A percentile compares a stretch with the other conserved stretches of the same genome.
phyloP scores from a whole-genome alignment of 2,797 vertebrate genomes.

The Sphaeramia orbicularis region DNA sequence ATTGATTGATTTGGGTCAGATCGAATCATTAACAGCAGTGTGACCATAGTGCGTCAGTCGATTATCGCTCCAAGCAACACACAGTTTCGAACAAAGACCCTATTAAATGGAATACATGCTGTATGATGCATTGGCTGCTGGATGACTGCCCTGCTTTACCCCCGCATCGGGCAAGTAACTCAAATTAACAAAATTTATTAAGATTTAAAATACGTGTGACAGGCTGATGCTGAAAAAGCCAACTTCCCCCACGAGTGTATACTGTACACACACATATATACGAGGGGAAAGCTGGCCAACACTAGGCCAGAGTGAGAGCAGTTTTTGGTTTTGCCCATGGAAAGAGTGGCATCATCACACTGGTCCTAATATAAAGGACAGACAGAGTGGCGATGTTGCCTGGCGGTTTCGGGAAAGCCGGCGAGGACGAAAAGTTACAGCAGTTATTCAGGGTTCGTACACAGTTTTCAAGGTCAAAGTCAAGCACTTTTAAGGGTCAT shows the following conservation, averaged over 20 bases:
- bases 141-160: constrained; percentile 18
- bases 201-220: constrained; percentile 28
- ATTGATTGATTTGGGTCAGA: constrained; percentile 19
- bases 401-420: constrained; percentile 24
- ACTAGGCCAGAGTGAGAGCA: constrained; percentile 31
- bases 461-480: too few relatives aligned
- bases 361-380: constrained; percentile 58
- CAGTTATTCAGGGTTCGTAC: too few relatives aligned
- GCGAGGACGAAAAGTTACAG: too few relatives aligned
- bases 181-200: constrained; percentile 32
- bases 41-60: constrained; percentile 36
- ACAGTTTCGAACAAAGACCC: constrained; percentile 32
- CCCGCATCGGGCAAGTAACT: constrained; percentile 18
- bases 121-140: constrained; percentile 37
- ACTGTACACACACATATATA: constrained; percentile 10
- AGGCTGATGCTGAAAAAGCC: constrained; percentile 19
- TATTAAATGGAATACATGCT: constrained; percentile 46
- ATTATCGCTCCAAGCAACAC: constrained; percentile 20
- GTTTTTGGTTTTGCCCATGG: constrained; percentile 48
- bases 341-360: constrained; percentile 65
- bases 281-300: constrained; percentile 19
- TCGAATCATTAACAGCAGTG: constrained; percentile 46
- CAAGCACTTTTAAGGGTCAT: too few relatives aligned
- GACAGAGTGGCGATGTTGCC: constrained; percentile 29
- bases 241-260: constrained; percentile 10